Percentiles rank a stretch among this genome's conserved stretches.
Evolutionary conservation across 2,888 invertebrate species (phyloP).

Genomic region (Cantharis lateralis): DNA sequence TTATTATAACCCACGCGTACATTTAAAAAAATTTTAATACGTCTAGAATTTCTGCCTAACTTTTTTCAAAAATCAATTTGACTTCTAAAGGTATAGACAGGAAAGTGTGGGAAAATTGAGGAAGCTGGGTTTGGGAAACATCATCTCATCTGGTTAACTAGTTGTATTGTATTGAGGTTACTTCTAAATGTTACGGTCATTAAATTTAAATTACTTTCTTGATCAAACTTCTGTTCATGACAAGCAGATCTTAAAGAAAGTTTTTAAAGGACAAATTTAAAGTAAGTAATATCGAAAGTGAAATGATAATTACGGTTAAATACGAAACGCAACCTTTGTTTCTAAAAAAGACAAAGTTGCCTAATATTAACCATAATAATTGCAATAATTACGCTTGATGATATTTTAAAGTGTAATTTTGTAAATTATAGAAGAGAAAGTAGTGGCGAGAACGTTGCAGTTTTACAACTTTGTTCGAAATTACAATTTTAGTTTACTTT

Average conservation of each 20-base stretch:
- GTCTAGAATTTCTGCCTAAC: neutral
- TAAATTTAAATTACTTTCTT: neutral
- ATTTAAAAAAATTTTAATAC: neutral
- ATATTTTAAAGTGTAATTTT: neutral
- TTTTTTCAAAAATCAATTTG: neutral
- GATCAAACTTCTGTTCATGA: neutral
- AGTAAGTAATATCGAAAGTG: neutral
- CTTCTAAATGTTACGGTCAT: neutral
- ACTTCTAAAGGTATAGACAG: neutral
- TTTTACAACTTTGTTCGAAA: neutral
- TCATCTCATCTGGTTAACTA: neutral
- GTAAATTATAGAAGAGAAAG: neutral
- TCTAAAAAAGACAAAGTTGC: neutral
- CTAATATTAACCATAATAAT: neutral
- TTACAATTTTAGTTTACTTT: neutral
- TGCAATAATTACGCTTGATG: neutral
- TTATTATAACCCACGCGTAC: neutral
- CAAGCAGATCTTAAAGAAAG: neutral
- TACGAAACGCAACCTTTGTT: neutral
- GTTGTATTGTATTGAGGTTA: neutral
- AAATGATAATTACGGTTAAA: neutral
- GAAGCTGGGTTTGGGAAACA: neutral
- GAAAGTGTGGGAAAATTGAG: conserved; percentile 8
- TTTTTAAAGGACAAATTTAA: neutral
- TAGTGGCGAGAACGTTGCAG: neutral